Conservation (phyloP, 2,113 vertebrate species). For the Oxyura jamaicensis region DNA sequence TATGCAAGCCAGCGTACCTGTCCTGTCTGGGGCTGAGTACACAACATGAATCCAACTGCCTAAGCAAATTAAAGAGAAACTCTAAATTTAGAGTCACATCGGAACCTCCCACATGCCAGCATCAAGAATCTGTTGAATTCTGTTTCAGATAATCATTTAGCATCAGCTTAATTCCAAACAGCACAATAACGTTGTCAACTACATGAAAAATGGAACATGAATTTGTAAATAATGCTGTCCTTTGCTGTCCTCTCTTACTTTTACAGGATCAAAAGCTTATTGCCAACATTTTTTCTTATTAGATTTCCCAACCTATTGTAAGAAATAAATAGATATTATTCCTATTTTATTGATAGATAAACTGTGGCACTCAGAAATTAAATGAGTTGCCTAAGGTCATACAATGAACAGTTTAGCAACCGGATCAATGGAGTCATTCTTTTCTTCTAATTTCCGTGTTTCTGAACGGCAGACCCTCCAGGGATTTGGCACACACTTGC, state of each 20-base stretch:
- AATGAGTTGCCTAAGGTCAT: constrained; percentile 27
- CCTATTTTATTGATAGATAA: constrained; percentile 11
- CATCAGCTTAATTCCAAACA: not conserved
- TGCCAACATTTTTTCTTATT: constrained; percentile 7
- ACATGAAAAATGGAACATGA: not conserved
- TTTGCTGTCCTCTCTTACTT: not conserved
- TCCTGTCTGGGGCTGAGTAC: not conserved
- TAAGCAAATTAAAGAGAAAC: not conserved
- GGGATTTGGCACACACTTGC: not conserved
- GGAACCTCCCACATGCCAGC: not conserved
- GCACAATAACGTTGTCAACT: not conserved
- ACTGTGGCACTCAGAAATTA: constrained; percentile 43
- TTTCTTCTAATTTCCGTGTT: constrained; percentile 11
- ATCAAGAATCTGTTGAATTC: not conserved
- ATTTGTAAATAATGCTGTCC: constrained; percentile 14
- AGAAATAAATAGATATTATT: constrained; percentile 12
- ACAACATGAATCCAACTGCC: not conserved
- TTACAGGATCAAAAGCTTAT: not conserved
- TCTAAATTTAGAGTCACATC: not conserved
- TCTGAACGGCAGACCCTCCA: not conserved
- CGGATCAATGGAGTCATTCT: constrained; percentile 6
- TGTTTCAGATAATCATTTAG: not conserved
- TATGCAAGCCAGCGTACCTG: fast-evolving
- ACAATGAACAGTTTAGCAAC: not conserved
- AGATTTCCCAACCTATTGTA: not conserved